Evolutionary conservation across 2,888 invertebrate species (phyloP), one percentile per base, ranked within the genome.

Genomic region (Tipula lateralis): DNA sequence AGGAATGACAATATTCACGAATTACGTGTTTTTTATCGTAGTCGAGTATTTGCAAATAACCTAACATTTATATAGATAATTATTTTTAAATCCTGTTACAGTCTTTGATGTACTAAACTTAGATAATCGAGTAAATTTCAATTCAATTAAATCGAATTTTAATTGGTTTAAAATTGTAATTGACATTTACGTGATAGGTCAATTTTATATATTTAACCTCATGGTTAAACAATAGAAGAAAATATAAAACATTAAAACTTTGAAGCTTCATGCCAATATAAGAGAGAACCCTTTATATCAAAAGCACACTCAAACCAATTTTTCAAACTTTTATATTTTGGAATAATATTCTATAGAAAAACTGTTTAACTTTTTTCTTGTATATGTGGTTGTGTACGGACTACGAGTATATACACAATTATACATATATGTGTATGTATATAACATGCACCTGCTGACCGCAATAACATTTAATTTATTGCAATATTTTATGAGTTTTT

Each of bases 401-500:
- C n/a, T n/a, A n/a, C n/a, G n/a, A n/a, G n/a, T n/a, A n/a, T n/a
- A n/a, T n/a, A n/a, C n/a, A n/a, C n/a, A n/a, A n/a, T n/a, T 32
- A 32, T 32, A 32, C 32, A 6, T 32, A 6, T 32, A 32, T 32
- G 32, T 6, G 32, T 2, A 32, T n/a, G 16, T 44, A n/a, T 44
- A 44, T 44, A 44, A n/a, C 44, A 82, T 82, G 30, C 82, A 82
- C 82, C 82, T 82, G 82, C 30, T 82, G 29, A 30, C 82, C 82
- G 82, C 82, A 82, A 30, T 30, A 82, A 30, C n/a, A 30, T 82
- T 30, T 82, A 82, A 82, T 82, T 82, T 82, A 82, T 82, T 66
- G 66, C 66, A 66, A 66, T 66, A 66, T 66, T 66, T 44, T 66
- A 66, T 66, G 66, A 66, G 66, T 66, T 66, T 66, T 66, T 66